Base-by-base conservation (phyloP, 2,797 vertebrate genomes). In the Darevskia nairensis region DNA sequence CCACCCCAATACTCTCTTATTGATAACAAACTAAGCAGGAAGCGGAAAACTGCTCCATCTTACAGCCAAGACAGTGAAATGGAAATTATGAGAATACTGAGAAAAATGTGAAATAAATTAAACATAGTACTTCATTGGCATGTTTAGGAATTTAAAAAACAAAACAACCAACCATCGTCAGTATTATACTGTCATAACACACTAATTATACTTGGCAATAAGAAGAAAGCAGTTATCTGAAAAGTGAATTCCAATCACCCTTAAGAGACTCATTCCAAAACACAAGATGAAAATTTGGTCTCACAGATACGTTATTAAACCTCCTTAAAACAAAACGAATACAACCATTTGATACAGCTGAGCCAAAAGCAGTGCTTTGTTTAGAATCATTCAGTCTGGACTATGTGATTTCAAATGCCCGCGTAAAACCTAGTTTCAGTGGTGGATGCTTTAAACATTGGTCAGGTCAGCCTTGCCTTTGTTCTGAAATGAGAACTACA, bases 191-290 rank as follows among this genome's bases (percentile, higher is more conserved):
- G 69, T 66, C 0, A 21, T n/a, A 11, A 83, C 1, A 50, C 9
- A 78, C 5, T 82, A 86, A 68, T 89, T 89, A 8, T 0, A 0
- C 55, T 87, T 85, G n/a, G 69, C 8, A 25, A 32, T 64, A 44
- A 82, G 2, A 80, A 17, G 6, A 10, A 15, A 5, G 59, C 1
- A 76, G 66, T 88, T 75, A 35, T 46, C 68, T 82, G 79, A 71
- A 25, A 83, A 25, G 17, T 89, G 2, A 6, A 82, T 66, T 59
- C 82, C 75, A 85, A 87, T 81, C 41, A 25, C 88, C 82, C 2
- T 13, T 55, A 1, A 10, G 59, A 76, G 71, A 93, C 19, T 87
- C 0, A 59, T 89, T 93, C 89, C 81, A 86, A 88, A 88, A 69
- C 59, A 75, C 39, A 68, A 82, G 17, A 44, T n/a, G 84, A 66